phyloP scores from a whole-genome alignment of 2,113 vertebrate species.

The Pterocles burchelli region DNA sequence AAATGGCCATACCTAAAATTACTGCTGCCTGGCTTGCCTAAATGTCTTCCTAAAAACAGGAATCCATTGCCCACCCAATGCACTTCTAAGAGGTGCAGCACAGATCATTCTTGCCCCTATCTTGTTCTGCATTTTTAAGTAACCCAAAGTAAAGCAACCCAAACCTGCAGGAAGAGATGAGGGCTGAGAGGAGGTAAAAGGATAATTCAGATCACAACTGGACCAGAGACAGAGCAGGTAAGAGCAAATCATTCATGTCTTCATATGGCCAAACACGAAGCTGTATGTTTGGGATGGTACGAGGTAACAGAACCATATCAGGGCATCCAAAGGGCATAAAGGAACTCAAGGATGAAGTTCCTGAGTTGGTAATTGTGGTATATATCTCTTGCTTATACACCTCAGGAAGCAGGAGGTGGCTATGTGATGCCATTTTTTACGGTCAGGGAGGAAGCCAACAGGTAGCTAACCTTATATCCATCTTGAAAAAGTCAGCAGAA shows the following conservation, averaged over 20 bases:
- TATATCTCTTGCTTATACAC: background rate
- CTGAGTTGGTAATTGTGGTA: background rate
- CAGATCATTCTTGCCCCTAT: background rate
- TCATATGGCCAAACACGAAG: rapidly evolving
- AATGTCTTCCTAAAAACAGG: background rate
- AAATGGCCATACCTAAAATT: background rate
- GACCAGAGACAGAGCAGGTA: background rate
- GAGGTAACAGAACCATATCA: background rate
- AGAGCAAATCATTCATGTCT: background rate
- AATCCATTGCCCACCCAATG: background rate
- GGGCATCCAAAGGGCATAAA: background rate
- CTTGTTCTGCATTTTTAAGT: background rate
- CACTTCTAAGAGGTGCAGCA: rapidly evolving
- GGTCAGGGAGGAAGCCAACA: background rate
- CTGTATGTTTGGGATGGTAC: background rate
- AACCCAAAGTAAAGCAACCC: background rate
- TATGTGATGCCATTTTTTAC: background rate
- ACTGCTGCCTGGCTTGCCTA: background rate
- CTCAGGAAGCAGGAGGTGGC: background rate
- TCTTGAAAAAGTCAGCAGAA: background rate
- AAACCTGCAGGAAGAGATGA: background rate
- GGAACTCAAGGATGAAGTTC: background rate
- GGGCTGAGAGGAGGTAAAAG: background rate
- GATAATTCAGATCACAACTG: background rate
- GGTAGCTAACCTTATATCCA: background rate